Conservation (phyloP, 2,113 vertebrate species). For the Gymnobelideus leadbeateri region DNA sequence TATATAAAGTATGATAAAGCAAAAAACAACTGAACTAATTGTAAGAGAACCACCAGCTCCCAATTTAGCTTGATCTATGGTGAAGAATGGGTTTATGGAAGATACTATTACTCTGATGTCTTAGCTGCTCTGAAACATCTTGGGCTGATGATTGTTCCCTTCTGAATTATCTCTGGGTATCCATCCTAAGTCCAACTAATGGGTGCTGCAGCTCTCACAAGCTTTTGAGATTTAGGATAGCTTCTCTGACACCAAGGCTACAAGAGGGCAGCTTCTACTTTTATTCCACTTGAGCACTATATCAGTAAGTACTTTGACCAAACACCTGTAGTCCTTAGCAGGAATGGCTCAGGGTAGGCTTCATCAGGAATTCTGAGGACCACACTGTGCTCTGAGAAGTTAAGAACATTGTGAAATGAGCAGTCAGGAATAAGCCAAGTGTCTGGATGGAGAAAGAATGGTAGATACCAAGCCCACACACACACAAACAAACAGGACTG, state of each 20-base stretch:
- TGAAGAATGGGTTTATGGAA: not conserved
- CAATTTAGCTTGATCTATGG: not conserved
- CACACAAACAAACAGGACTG: conserved; percentile 19
- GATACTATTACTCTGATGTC: not conserved
- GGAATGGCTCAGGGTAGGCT: not conserved
- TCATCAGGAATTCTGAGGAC: not conserved
- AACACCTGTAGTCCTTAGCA: not conserved
- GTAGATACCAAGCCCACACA: conserved; percentile 22
- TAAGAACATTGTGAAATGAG: conserved; percentile 41
- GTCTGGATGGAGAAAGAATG: conserved; percentile 15
- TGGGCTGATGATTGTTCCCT: not conserved
- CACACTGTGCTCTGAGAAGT: conserved; percentile 14
- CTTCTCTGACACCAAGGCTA: not conserved
- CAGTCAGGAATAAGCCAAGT: conserved; percentile 57
- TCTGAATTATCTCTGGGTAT: conserved; percentile 31
- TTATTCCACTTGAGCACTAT: not conserved
- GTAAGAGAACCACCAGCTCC: not conserved
- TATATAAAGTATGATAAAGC: not conserved
- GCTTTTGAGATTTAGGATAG: not conserved
- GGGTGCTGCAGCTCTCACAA: not conserved
- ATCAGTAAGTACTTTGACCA: not conserved
- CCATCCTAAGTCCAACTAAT: not conserved
- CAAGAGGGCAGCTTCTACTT: not conserved
- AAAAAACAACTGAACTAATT: not conserved
- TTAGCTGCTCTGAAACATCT: not conserved